These are phyloP conservation scores for Amaurobius ferox DNA, from an alignment of 2,888 invertebrate species.

Conservation along the genomic window DNA sequence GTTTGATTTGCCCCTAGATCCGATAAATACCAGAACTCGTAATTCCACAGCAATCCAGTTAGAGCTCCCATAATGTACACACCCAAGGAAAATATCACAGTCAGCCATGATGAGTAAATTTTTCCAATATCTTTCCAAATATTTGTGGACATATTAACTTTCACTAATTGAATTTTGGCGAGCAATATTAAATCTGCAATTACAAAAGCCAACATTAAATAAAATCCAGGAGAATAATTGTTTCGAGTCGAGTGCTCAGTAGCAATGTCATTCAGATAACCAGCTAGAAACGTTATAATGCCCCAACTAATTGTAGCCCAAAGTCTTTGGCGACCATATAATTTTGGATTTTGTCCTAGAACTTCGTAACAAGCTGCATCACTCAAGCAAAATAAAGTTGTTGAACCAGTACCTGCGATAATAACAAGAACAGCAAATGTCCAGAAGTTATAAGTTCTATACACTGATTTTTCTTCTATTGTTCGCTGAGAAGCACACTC, in stretches of 20 bases:
- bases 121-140: conserved; percentile 22
- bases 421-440: conserved; percentile 85
- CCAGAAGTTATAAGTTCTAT: conserved; percentile 16
- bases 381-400: conserved; percentile 89
- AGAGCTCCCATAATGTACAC: conserved; percentile 66
- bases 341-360: conserved; percentile 85
- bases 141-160: conserved; percentile 31
- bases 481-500: neutral
- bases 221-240: conserved; percentile 49
- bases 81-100: conserved; percentile 39
- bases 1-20: conserved; percentile 64
- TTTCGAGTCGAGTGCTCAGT: neutral
- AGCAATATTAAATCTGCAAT: conserved; percentile 39
- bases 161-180: conserved; percentile 5
- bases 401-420: conserved; percentile 88
- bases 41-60: conserved; percentile 61
- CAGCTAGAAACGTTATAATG: conserved; percentile 85
- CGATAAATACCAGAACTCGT: conserved; percentile 71
- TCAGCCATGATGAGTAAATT: conserved; percentile 17
- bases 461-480: neutral
- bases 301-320: conserved; percentile 95
- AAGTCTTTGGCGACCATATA: conserved; percentile 90
- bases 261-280: conserved; percentile 82
- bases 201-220: conserved; percentile 25
- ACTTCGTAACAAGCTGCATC: conserved; percentile 93